Evolutionary conservation across 1,140 invertebrate species (phyloP).

Genomic region (Acromyrmex echinatior): DNA sequence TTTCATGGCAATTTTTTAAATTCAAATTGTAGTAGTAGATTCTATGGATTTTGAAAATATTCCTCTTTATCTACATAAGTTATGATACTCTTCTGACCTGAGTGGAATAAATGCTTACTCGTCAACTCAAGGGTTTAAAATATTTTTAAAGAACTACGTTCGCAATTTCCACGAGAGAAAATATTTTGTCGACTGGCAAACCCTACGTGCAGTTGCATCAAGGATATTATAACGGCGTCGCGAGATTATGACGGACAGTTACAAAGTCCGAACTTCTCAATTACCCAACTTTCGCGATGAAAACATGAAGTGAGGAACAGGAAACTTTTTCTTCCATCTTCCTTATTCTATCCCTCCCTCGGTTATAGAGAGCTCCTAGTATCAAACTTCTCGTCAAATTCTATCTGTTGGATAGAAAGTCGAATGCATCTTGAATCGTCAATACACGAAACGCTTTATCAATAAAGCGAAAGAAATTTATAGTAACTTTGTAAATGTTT

Average conservation of each 20-base stretch:
- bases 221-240: slow-evolving; percentile 68
- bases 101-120: slow-evolving; percentile 1
- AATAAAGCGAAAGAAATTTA: background rate
- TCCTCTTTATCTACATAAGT: background rate
- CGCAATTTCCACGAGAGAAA: background rate
- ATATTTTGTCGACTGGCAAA: slow-evolving; percentile 18
- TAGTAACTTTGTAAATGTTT: background rate
- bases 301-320: slow-evolving; percentile 66
- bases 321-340: slow-evolving; percentile 18
- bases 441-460: slow-evolving; percentile 13
- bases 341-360: background rate
- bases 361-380: background rate
- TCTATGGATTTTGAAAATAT: background rate
- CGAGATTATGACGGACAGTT: slow-evolving; percentile 74
- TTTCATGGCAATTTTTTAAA: background rate
- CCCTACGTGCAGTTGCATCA: slow-evolving; percentile 32
- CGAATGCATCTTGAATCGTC: slow-evolving; percentile 3
- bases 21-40: background rate
- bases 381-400: slow-evolving; percentile 57
- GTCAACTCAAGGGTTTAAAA: background rate
- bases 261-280: slow-evolving; percentile 75
- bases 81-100: background rate
- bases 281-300: slow-evolving; percentile 75
- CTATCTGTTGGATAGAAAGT: slow-evolving; percentile 30
- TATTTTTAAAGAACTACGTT: background rate